Base-by-base conservation (phyloP, 2,113 vertebrate species). In the Leiothrix lutea region DNA sequence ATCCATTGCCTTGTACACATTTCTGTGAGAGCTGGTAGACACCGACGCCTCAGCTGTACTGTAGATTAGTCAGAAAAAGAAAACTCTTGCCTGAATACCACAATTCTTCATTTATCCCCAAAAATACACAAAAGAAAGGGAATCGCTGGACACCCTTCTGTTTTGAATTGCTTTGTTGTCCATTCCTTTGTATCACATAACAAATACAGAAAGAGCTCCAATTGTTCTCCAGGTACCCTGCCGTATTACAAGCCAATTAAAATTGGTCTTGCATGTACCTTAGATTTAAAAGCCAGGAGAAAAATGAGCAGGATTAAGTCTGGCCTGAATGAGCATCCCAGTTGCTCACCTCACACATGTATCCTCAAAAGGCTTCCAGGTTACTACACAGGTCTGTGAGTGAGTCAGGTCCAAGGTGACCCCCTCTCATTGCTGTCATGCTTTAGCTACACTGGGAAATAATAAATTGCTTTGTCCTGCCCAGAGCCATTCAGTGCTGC, bases 191-290 rank as follows among this genome's bases (percentile, higher is more conserved):
- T 60, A 92, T 88, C 45, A 22, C 26, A 21, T 72, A 81, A 71
- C 40, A 64, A 90, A 71, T 40, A 47, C 12, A 4, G 25, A 14
- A 92, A 75, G 61, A 81, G 10, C 66, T 77, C 60, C 42, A 54
- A 1, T 83, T 4, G 13, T 70, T 81, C 73, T 78, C 45, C 88
- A 85, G 81, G 61, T 87, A 94, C n/a, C 90, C 79, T 72, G 74
- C 71, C 65, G 90, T 61, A 97, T 88, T 90, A 65, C 64, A 85
- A 88, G 87, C 90, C 85, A 95, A 93, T 95, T 97, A 96, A 96
- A 96, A 77, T 82, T 67, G 35, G 35, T 58, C 56, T 84, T 92
- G 47, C 23, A 2, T 16, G 11, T 72, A 53, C 36, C 45, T 53
- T 36, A 53, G 71, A 40, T 77, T 93, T 88, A 54, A 92, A 79